phyloP scores from a whole-genome alignment of 2,888 invertebrate species.

The Pteria penguin region DNA sequence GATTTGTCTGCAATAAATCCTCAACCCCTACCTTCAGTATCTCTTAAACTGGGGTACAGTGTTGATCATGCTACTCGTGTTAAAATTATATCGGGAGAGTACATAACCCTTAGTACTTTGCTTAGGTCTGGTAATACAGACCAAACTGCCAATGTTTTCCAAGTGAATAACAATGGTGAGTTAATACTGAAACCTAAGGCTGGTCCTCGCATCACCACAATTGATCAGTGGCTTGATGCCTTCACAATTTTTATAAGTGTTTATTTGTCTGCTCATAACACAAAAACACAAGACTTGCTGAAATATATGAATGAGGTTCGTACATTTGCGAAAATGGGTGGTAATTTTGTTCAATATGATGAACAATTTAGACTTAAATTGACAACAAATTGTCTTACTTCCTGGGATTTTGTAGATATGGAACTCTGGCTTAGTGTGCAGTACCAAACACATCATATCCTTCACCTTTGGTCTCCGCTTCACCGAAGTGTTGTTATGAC shows the following conservation, averaged over 20 bases:
- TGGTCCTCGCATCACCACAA: not conserved
- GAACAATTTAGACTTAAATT: not conserved
- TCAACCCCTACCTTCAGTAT: not conserved
- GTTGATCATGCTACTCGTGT: not conserved
- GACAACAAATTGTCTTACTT: not conserved
- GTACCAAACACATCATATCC: too few species aligned
- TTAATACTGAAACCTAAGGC: not conserved
- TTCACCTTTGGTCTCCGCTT: too few species aligned
- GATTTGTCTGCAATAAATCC: not conserved
- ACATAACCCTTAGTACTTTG: not conserved
- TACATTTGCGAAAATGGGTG: not conserved
- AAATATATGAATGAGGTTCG: not conserved
- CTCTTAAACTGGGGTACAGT: not conserved
- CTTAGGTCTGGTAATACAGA: not conserved
- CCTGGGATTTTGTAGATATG: not conserved
- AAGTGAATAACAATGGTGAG: not conserved
- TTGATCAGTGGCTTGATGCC: not conserved
- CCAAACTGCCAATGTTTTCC: not conserved
- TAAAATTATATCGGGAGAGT: not conserved
- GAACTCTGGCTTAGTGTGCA: not conserved
- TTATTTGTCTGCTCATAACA: not conserved
- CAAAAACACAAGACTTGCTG: not conserved
- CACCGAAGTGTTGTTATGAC: not conserved
- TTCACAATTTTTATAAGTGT: not conserved
- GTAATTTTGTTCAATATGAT: not conserved